Evolutionary conservation across 2,888 invertebrate species (phyloP).

Genomic region (Unio pictorum): DNA sequence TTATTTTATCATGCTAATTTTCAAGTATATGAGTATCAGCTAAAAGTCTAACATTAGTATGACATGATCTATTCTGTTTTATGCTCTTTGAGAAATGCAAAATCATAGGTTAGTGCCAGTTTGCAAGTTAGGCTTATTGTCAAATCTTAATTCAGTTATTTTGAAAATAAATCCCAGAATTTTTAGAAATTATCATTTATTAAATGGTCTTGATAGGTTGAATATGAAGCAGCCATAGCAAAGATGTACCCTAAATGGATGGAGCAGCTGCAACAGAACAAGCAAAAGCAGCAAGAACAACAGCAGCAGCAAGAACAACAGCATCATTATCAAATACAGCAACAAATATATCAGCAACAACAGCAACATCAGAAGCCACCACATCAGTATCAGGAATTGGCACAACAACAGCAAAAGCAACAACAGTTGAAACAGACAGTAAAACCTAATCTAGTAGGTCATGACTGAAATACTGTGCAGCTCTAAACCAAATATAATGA

Average conservation of each 20-base stretch:
- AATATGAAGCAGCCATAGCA: conserved; percentile 65
- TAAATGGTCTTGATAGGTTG: conserved; percentile 31
- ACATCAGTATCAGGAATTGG: conserved; percentile 2
- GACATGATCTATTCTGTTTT: no score
- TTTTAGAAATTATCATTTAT: conserved; percentile 1
- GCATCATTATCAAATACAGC: conserved; percentile 8
- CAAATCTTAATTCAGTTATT: not conserved
- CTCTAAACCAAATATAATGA: no score
- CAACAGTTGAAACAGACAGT: conserved; percentile 1
- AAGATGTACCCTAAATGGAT: conserved; percentile 67
- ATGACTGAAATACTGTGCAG: no score
- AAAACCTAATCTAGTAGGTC: no score
- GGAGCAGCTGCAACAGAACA: conserved; percentile 38
- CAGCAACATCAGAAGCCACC: conserved; percentile 5
- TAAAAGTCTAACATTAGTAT: no score
- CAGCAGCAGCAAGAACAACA: conserved; percentile 30
- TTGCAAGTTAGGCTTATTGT: not conserved
- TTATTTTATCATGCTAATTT: no score
- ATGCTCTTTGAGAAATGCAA: no score
- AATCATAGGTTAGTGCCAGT: no score
- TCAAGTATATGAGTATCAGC: no score
- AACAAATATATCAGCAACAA: not conserved
- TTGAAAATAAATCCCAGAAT: no score
- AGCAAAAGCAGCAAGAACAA: conserved; percentile 23
- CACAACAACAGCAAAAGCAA: conserved; percentile 6